These are phyloP conservation scores for Urophycis tenuis DNA, from an alignment of 2,797 vertebrate species.

Conservation along the genomic window DNA sequence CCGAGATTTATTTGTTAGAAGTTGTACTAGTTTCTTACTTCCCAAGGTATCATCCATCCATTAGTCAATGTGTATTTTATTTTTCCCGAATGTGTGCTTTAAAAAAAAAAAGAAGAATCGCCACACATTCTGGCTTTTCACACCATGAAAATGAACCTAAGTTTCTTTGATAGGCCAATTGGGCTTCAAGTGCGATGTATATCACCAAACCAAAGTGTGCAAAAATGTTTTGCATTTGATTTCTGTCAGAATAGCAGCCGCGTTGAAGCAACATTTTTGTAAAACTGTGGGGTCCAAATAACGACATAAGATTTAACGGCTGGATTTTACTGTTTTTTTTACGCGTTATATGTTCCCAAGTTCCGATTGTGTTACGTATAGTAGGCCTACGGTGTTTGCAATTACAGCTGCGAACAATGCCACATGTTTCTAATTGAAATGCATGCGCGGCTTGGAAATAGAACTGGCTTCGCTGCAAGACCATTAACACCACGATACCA, in stretches of 20 bases:
- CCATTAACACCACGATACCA: slow-evolving; percentile 16
- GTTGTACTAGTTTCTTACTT: no score
- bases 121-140: no score
- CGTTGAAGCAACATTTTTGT: neutral
- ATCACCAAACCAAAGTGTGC: neutral
- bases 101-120: no score
- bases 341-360: neutral
- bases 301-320: neutral
- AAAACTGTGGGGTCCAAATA: neutral
- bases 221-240: neutral
- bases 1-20: no score
- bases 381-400: neutral
- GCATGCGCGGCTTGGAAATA: neutral
- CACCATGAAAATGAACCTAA: no score
- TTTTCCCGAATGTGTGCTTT: no score
- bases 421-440: slow-evolving; percentile 7
- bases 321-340: neutral
- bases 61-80: no score
- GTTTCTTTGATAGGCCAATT: no score
- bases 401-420: neutral
- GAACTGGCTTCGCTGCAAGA: slow-evolving; percentile 4
- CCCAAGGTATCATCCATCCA: no score
- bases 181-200: no score
- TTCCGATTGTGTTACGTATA: slow-evolving; percentile 1
- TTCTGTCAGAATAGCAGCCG: neutral